Evolutionary conservation across 2,888 invertebrate genomes (phyloP), one percentile per base, ranked within the genome.

Genomic region (Congeria kusceri): DNA sequence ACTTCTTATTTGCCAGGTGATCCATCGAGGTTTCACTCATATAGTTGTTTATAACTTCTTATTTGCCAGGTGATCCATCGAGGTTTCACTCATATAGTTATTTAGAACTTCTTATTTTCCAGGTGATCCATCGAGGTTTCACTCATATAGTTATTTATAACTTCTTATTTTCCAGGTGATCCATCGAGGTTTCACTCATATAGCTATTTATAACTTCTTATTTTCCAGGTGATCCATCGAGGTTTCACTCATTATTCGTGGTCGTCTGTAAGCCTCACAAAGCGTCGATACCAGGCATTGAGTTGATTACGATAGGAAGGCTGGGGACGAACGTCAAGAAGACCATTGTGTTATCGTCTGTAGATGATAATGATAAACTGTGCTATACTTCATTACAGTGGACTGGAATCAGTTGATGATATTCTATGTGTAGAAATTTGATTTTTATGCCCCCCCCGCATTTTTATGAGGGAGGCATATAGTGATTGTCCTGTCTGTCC

Each of bases 91-190:
- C 18, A 44, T 44, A 18, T 44, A 18, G 18, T 13, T 59, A 13
- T 44, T 25, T 18, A 0, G 9, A 49, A 44, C n/a, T 58, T 67
- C 57, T 61, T 59, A 62, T 64, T 65, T 94, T 95, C 73, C 93
- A 96, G 97, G 97, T 64, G 97, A 97, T 93, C 97, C 97, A 63
- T 94, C 96, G 3, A 95, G 95, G 90, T 96, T 96, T 91, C 97
- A 97, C 93, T 96, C 97, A 1, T 95, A 95, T 78, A 18, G 18
- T 13, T 44, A 18, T 44, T 13, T 9, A 9, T 44, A 44, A 44
- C 46, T 20, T 4, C 15, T 20, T 49, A 20, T 65, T 66, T 94
- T 95, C 73, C 93, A 96, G 97, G 97, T 65, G 97, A 97, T 93
- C 97, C 97, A 62, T 94, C 96, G 2, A 95, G 95, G 90, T 96